Percentiles rank a stretch among this genome's conserved stretches.
phyloP scores from a whole-genome alignment of 2,113 vertebrate genomes.

The Benitochromis conjunctus region DNA sequence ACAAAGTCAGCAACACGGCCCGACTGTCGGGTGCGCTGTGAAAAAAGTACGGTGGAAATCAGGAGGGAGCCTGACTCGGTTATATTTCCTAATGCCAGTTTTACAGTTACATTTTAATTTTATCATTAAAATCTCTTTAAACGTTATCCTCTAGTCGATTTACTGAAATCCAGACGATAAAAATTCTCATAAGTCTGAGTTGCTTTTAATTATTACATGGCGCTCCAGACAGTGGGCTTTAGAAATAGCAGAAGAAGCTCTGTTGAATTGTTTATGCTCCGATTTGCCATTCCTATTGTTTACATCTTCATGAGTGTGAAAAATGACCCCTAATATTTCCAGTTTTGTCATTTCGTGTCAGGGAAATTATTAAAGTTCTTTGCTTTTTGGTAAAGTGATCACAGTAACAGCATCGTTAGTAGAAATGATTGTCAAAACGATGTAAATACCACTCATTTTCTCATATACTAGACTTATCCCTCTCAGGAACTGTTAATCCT shows the following conservation, averaged over 20 bases:
- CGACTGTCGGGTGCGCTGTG: background rate
- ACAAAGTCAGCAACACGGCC: background rate
- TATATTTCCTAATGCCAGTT: background rate
- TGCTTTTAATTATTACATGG: background rate
- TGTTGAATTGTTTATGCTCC: background rate
- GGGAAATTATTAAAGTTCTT: background rate
- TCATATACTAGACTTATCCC: background rate
- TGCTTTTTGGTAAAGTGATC: background rate
- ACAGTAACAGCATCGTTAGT: background rate
- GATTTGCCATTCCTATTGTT: rapidly evolving
- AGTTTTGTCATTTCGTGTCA: background rate
- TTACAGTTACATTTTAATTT: background rate
- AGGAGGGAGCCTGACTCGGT: background rate
- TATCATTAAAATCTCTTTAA: background rate
- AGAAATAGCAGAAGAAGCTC: background rate
- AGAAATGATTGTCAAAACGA: background rate
- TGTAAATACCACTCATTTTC: background rate
- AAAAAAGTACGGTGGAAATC: rapidly evolving
- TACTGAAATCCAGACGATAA: background rate
- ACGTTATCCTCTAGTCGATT: background rate
- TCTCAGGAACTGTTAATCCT: background rate
- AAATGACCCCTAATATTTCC: background rate
- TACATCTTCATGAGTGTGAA: background rate
- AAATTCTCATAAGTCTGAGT: background rate
- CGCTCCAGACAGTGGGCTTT: background rate